These are phyloP conservation scores for Anoplopoma fimbria DNA, from an alignment of 2,113 vertebrate species.

Conservation along the genomic window DNA sequence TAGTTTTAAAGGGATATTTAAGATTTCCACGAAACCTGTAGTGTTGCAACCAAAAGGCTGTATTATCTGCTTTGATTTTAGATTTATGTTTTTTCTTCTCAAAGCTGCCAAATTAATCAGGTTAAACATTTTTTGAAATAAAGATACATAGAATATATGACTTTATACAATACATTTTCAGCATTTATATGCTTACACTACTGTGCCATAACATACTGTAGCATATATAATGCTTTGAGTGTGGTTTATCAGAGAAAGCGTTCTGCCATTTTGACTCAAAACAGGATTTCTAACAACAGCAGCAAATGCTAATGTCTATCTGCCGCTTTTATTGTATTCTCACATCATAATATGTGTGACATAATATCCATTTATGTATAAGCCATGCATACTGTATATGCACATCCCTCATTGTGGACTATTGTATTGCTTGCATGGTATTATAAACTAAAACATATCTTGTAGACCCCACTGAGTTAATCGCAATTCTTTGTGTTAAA, in stretches of 20 bases:
- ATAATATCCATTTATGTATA: background rate
- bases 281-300: background rate
- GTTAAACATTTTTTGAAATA: background rate
- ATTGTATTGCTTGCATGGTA: background rate
- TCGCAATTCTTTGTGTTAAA: slow-evolving; percentile 8
- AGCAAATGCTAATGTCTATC: slow-evolving; percentile 1
- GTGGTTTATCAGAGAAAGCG: background rate
- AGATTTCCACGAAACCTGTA: background rate
- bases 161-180: background rate
- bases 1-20: background rate
- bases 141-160: background rate
- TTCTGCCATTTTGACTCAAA: background rate
- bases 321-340: slow-evolving; percentile 5
- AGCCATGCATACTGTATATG: background rate
- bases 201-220: background rate
- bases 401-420: background rate
- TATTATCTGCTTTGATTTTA: background rate
- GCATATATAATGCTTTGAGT: background rate
- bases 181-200: background rate
- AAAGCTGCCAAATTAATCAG: background rate
- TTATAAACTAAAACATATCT: background rate
- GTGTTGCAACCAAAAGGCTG: background rate
- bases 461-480: background rate
- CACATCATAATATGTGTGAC: background rate
- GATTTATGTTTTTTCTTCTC: background rate